Evolutionary conservation across 2,888 invertebrate genomes (phyloP).

Genomic region (Mechanitis mazaeus): DNA sequence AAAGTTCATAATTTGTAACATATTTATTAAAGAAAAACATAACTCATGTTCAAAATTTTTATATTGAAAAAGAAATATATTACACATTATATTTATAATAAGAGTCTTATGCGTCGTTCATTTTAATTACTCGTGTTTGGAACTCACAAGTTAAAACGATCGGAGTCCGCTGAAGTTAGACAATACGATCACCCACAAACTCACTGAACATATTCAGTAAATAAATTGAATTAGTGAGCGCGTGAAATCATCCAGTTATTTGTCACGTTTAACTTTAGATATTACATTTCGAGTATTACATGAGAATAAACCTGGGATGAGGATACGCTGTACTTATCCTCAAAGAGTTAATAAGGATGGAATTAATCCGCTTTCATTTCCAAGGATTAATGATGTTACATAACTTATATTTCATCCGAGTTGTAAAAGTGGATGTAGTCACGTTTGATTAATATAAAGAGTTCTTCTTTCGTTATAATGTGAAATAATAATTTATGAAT

Average conservation of each 20-base stretch:
- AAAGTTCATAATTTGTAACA: too few relatives aligned
- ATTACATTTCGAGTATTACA: conserved; percentile 62
- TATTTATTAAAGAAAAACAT: neutral
- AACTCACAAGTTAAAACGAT: conserved; percentile 14
- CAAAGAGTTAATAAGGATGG: conserved; percentile 4
- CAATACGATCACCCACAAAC: conserved; percentile 30
- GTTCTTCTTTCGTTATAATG: conserved; percentile 19
- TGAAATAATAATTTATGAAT: conserved; percentile 33
- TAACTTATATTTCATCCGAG: neutral
- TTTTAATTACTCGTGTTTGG: conserved; percentile 3
- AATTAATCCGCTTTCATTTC: conserved; percentile 2
- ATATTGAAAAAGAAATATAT: too few relatives aligned
- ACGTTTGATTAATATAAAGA: conserved; percentile 4
- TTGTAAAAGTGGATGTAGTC: neutral
- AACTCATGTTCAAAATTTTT: neutral
- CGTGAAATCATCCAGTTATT: conserved; percentile 55
- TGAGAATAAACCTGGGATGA: conserved; percentile 8
- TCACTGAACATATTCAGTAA: conserved; percentile 49
- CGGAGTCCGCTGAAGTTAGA: conserved; percentile 17
- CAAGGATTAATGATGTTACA: conserved; percentile 4
- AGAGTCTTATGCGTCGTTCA: neutral
- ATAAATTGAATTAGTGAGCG: conserved; percentile 48
- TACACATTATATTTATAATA: too few relatives aligned
- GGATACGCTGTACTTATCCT: conserved; percentile 6
- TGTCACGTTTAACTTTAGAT: conserved; percentile 50